These are phyloP conservation scores for Drosophila buzzatii DNA, from an alignment of 2,888 invertebrate genomes.

Conservation along the genomic window DNA sequence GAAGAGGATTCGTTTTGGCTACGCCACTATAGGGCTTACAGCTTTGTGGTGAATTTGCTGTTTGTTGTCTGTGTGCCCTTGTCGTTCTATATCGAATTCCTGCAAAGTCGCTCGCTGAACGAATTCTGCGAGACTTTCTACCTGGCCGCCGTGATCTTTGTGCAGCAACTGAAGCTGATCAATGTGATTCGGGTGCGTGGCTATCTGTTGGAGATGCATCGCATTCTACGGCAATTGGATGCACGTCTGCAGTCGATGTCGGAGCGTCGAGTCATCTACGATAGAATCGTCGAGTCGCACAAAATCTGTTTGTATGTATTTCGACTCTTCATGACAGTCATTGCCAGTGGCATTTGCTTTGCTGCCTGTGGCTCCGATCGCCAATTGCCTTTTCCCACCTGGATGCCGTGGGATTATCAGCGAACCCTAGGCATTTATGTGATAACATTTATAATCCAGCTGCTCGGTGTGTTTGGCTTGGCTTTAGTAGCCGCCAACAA, in stretches of 20 bases:
- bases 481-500: constrained; percentile 48
- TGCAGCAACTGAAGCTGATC: constrained; percentile 68
- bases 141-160: constrained; percentile 49
- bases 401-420: constrained; percentile 80
- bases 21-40: constrained; percentile 61
- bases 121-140: constrained; percentile 73
- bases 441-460: constrained; percentile 32
- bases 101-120: constrained; percentile 55
- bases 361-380: constrained; percentile 33
- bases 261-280: constrained; percentile 57
- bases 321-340: constrained; percentile 21
- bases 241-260: constrained; percentile 39
- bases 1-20: constrained; percentile 39
- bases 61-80: constrained; percentile 50
- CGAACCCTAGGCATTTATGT: not conserved
- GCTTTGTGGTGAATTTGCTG: constrained; percentile 51
- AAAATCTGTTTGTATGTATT: constrained; percentile 42
- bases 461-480: constrained; percentile 36
- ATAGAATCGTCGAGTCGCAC: constrained; percentile 39
- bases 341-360: constrained; percentile 16
- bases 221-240: constrained; percentile 68
- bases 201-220: constrained; percentile 54
- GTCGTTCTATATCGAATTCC: constrained; percentile 54
- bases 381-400: constrained; percentile 67
- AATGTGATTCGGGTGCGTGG: constrained; percentile 57